phyloP scores from a whole-genome alignment of 2,888 invertebrate genomes.

The Gymnoscelis rufifasciata region DNA sequence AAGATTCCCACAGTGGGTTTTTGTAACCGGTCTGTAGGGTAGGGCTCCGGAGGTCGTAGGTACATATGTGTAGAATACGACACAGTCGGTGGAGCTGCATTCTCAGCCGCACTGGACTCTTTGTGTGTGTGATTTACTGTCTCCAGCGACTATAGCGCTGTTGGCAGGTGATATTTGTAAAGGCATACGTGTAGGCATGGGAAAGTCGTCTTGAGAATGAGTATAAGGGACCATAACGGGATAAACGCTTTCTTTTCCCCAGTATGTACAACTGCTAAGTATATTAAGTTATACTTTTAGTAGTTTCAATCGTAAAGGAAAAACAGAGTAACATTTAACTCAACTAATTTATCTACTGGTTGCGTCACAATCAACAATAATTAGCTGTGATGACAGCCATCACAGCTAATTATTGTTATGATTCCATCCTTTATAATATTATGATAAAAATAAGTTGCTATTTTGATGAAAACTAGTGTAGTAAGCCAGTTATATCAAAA shows the following conservation, averaged over 20 bases:
- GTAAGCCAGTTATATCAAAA: too few relatives aligned
- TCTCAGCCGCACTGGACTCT: slow-evolving; percentile 18
- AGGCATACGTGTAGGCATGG: background rate
- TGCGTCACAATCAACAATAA: too few relatives aligned
- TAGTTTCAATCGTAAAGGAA: too few relatives aligned
- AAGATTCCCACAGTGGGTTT: slow-evolving; percentile 60
- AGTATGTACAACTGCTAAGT: too few relatives aligned
- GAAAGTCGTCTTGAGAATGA: background rate
- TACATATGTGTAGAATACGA: slow-evolving; percentile 23
- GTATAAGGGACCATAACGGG: background rate
- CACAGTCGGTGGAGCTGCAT: slow-evolving; percentile 1
- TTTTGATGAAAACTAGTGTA: too few relatives aligned
- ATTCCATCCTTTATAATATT: too few relatives aligned
- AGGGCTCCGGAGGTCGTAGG: slow-evolving; percentile 26
- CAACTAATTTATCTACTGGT: too few relatives aligned
- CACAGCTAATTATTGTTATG: too few relatives aligned
- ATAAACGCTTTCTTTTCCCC: background rate
- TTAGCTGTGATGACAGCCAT: too few relatives aligned
- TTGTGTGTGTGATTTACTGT: slow-evolving; percentile 15
- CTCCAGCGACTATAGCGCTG: slow-evolving; percentile 1
- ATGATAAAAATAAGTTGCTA: too few relatives aligned
- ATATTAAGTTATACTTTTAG: too few relatives aligned
- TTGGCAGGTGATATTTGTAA: slow-evolving; percentile 8
- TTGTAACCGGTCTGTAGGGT: slow-evolving; percentile 31
- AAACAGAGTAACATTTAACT: too few relatives aligned